Base-by-base conservation (phyloP, 1,140 invertebrate genomes). In the Armadillidium nasatum region DNA sequence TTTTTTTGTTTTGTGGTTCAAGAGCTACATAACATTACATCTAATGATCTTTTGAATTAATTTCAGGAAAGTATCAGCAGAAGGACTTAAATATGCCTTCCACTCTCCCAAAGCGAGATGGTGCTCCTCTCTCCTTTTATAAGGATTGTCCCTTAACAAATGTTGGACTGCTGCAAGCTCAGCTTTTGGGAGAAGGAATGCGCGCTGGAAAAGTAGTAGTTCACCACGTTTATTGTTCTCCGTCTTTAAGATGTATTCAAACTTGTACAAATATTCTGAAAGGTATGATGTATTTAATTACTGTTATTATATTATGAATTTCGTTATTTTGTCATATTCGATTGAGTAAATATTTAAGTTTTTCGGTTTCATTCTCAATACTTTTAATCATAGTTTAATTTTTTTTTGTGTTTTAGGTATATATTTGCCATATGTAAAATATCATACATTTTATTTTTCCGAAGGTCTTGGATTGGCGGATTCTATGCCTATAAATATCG, bases 81-180 rank as follows among this genome's bases (percentile, higher is more conserved):
- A 91, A 91, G 82, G 94, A 97, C 84, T 85, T 97, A 19, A 98
- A 98, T 82, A 92, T 97, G 91, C 95, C 95, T 7, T 66, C 72
- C n/a, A 81, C 71, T 11, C 68, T 82, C 9, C 80, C 83, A 71
- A 78, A 81, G 73, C 81, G 88, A 70, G 83, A 82, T 33, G 84
- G 83, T n/a, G 87, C 87, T 60, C 88, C 89, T 15, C 86, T 89
- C 71, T 89, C 90, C 44, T 95, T 91, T 85, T 86, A 88, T 71
- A 90, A 91, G 80, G 95, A 98, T 84, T 90, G 90, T 44, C 95
- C 95, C 45, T 85, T 97, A 72, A 97, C 95, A 9, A 91, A 92
- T 66, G 87, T 97, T 69, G 88, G 87, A 7, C 81, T 83, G 50
- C 79, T 83, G 33, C 86, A 86, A 76, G 85, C 85, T 19, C 81